These are phyloP conservation scores for Leptinotarsa lineolata DNA, from an alignment of 1,140 invertebrate genomes.

Conservation along the genomic window DNA sequence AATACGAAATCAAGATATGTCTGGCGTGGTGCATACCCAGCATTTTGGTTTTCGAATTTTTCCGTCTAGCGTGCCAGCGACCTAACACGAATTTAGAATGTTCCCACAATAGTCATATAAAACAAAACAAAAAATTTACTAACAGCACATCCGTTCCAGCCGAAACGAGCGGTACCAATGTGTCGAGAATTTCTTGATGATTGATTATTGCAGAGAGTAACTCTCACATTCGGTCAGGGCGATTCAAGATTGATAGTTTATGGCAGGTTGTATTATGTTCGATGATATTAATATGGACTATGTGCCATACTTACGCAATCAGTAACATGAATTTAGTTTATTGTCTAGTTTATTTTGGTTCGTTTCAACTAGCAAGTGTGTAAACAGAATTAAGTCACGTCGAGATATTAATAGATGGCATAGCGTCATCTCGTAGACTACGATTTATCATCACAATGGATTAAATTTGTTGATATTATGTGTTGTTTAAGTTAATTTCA, in stretches of 20 bases:
- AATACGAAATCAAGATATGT: neutral
- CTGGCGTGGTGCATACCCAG: constrained; percentile 13
- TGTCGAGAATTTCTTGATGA: neutral
- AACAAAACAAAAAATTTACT: constrained; percentile 16
- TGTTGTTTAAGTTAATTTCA: too few species aligned
- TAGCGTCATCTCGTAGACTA: too few species aligned
- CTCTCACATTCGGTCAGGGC: constrained; percentile 6
- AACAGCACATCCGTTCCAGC: constrained; percentile 3
- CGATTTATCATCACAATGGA: too few species aligned
- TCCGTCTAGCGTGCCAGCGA: neutral
- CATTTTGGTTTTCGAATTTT: constrained; percentile 15
- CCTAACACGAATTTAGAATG: constrained; percentile 18
- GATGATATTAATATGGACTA: neutral
- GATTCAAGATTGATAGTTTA: neutral
- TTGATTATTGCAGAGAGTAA: neutral
- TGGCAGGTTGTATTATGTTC: neutral
- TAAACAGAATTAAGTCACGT: too few species aligned
- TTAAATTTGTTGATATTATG: too few species aligned
- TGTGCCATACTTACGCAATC: neutral
- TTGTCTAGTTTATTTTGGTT: too few species aligned
- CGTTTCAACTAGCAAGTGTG: too few species aligned
- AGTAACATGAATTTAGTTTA: neutral
- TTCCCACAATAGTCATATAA: constrained; percentile 26
- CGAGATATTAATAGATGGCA: too few species aligned
- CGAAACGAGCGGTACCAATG: neutral